Evolutionary conservation across 2,113 vertebrate genomes (phyloP).

Genomic region (Rhineura floridana): DNA sequence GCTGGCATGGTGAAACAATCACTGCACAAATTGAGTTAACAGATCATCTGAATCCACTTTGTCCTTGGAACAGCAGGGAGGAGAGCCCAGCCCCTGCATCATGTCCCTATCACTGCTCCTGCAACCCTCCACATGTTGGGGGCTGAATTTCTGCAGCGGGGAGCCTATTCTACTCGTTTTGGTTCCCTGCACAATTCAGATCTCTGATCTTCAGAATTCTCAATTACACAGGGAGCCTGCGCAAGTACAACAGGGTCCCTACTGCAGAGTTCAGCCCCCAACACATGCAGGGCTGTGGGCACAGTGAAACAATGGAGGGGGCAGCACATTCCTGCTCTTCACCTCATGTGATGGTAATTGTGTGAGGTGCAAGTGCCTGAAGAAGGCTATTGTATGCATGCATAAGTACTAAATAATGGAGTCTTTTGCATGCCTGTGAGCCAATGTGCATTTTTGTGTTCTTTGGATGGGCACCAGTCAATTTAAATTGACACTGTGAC

Average conservation of each 20-base stretch:
- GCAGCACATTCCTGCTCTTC: too few relatives aligned
- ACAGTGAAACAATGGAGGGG: too few relatives aligned
- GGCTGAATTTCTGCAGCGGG: background rate
- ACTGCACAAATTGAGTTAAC: background rate
- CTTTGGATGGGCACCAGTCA: background rate
- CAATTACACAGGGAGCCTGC: too few relatives aligned
- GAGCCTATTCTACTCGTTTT: background rate
- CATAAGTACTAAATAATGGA: background rate
- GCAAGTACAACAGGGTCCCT: too few relatives aligned
- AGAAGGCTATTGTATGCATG: background rate
- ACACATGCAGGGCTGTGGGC: too few relatives aligned
- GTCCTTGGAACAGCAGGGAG: background rate
- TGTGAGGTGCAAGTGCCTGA: too few relatives aligned
- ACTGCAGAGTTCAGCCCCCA: too few relatives aligned
- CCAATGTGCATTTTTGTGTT: background rate
- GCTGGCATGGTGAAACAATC: background rate
- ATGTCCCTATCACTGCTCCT: background rate
- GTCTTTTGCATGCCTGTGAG: background rate
- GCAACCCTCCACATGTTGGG: background rate
- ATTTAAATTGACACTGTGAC: background rate
- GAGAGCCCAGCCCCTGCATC: background rate
- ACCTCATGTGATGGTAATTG: too few relatives aligned
- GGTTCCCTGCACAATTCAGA: background rate
- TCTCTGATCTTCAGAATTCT: background rate
- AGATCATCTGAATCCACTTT: background rate